Conservation (phyloP, 1,140 invertebrate genomes). For the Meloidogyne floridensis region DNA sequence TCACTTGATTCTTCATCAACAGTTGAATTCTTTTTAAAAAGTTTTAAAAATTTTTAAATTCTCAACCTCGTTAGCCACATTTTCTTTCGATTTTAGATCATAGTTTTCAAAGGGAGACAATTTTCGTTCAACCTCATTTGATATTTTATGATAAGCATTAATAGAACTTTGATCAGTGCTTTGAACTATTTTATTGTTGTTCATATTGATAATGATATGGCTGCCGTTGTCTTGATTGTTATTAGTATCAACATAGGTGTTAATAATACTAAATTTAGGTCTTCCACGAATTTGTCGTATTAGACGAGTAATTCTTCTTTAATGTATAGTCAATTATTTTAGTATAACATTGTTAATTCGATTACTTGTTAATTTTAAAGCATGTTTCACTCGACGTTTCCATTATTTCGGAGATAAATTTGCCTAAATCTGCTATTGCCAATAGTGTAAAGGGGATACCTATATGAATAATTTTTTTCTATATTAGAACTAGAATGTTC, state of each 20-base stretch:
- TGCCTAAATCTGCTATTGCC: slow-evolving; percentile 53
- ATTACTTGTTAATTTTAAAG: slow-evolving; percentile 21
- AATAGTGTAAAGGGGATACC: slow-evolving; percentile 51
- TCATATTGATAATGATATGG: neutral
- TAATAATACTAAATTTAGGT: slow-evolving; percentile 24
- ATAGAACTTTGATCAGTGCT: neutral
- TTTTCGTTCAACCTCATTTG: neutral
- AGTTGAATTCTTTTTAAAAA: neutral
- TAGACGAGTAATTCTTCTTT: neutral
- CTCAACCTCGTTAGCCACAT: too few species aligned
- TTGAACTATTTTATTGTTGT: neutral
- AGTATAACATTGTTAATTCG: too few species aligned
- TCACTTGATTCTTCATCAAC: neutral
- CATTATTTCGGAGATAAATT: slow-evolving; percentile 53
- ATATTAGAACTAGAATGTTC: neutral
- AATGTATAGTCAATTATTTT: neutral
- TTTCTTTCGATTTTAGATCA: neutral
- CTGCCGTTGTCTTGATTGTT: neutral
- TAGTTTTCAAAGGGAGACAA: neutral
- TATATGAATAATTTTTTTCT: neutral
- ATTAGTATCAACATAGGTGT: neutral
- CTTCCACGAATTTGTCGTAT: slow-evolving; percentile 10
- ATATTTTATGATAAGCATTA: neutral
- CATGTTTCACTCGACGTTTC: slow-evolving; percentile 44
- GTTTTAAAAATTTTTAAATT: neutral